phyloP scores from a whole-genome alignment of 1,140 invertebrate genomes.

The Caerostris extrusa region DNA sequence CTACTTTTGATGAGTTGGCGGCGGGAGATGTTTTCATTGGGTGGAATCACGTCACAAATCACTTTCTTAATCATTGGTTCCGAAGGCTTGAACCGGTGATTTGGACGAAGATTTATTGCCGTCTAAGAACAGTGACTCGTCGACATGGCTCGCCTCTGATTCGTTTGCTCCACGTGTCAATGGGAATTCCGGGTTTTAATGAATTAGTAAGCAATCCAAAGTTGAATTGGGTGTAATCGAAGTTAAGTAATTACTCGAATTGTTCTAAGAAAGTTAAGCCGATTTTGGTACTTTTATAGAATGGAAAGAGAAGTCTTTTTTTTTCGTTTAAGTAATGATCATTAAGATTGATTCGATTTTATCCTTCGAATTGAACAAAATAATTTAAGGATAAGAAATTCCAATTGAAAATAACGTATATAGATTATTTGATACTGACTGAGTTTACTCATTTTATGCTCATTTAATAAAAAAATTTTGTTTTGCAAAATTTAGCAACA shows the following conservation, averaged over 20 bases:
- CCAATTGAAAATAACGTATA: too few species aligned
- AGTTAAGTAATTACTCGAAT: neutral
- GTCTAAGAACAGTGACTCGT: neutral
- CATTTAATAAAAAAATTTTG: too few species aligned
- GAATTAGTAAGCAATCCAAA: neutral
- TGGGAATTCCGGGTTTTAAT: neutral
- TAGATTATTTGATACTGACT: too few species aligned
- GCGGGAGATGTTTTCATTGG: slow-evolving; percentile 56
- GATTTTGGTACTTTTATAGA: neutral
- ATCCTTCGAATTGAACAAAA: too few species aligned
- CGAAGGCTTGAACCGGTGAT: slow-evolving; percentile 25
- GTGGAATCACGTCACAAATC: slow-evolving; percentile 53
- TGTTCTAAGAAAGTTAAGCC: neutral
- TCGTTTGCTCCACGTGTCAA: neutral
- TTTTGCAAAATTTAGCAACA: too few species aligned
- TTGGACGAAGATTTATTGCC: neutral
- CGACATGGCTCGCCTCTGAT: neutral
- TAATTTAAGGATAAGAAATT: too few species aligned
- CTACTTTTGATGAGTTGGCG: slow-evolving; percentile 19
- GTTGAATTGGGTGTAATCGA: too few species aligned
- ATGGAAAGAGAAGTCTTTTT: too few species aligned
- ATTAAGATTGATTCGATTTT: too few species aligned
- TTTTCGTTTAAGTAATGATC: too few species aligned
- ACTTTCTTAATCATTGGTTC: slow-evolving; percentile 62
- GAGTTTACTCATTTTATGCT: too few species aligned